Evolutionary conservation across 1,140 invertebrate species (phyloP), one percentile per base, ranked within the genome.

Genomic region (Berghia stephanieae): DNA sequence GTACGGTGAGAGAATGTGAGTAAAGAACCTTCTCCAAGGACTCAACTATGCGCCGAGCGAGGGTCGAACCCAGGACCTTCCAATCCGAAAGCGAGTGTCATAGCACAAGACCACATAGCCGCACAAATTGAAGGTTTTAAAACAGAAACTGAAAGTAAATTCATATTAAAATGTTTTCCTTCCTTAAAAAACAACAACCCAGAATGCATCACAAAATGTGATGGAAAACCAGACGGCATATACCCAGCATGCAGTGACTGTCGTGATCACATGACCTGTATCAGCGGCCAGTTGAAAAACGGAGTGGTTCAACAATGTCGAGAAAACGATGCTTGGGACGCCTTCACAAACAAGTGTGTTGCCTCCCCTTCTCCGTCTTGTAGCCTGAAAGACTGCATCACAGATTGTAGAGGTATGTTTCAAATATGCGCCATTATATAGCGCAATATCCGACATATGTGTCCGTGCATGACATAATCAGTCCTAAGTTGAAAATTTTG

Each of bases 311-410:
- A 18, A 1, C 49, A 36, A 8, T 5, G 70, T 55, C 34, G 6
- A 10, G 16, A 40, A 1, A n/a, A 43, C 36, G 42, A 36, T 36
- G 77, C 66, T 36, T 78, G 55, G 57, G 77, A 78, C 38, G 77
- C 57, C n/a, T 78, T 78, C 49, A 66, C 68, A 36, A 42, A 66
- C 57, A 73, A 63, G 13, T 78, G 77, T 27, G 55, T 72, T 3
- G 16, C 16, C 16, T n/a, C 55, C 0, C 69, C 69, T 3, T 78
- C 77, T 3, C 77, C 77, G 2, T 78, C 77, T 21, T 78, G 77
- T 46, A 44, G 55, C 0, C 24, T 78, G 6, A 49, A 72, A 3
- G 40, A 43, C 2, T 78, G 77, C 38, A 43, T 78, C 24, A 0
- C 42, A 13, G n/a, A 1, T 40, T 78, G 77, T 44, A 1, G 2